Conservation (phyloP, 2,888 invertebrate genomes). For the Periphyllus acericola region DNA sequence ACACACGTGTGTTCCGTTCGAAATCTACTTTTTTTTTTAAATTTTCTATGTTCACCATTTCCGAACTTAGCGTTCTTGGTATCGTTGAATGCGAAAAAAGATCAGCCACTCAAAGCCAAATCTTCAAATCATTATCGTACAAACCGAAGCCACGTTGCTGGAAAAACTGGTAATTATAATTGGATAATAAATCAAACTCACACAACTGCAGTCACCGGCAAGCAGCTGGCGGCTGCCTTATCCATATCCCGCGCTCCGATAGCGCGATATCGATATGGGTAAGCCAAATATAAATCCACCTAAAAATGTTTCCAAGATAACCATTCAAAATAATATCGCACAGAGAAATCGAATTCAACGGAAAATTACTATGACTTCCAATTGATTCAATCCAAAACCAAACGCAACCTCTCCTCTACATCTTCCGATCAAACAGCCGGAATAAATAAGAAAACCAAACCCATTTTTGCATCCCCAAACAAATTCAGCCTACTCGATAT, state of each 20-base stretch:
- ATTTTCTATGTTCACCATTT: constrained; percentile 9
- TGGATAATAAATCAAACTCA: neutral
- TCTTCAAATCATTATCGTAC: neutral
- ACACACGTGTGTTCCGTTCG: constrained; percentile 3
- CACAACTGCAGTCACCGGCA: neutral
- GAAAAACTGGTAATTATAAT: neutral
- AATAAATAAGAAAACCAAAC: neutral
- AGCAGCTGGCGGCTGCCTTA: neutral
- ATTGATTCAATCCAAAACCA: too few species aligned
- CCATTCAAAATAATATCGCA: too few species aligned
- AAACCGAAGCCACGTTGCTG: neutral
- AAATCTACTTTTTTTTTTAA: too few species aligned
- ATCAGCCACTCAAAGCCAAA: neutral
- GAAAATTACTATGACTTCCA: too few species aligned
- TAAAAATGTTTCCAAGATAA: too few species aligned
- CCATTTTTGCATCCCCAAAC: neutral
- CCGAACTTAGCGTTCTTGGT: neutral
- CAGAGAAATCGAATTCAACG: too few species aligned
- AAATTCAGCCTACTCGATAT: neutral
- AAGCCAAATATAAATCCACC: too few species aligned
- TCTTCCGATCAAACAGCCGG: too few species aligned
- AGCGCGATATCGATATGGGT: too few species aligned
- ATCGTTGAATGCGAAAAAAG: neutral
- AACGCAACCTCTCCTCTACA: too few species aligned
- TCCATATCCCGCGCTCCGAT: neutral